A percentile compares a stretch with the other conserved stretches of the same genome.
Conservation (phyloP, 2,797 vertebrate species). For the Microcaecilia unicolor region DNA sequence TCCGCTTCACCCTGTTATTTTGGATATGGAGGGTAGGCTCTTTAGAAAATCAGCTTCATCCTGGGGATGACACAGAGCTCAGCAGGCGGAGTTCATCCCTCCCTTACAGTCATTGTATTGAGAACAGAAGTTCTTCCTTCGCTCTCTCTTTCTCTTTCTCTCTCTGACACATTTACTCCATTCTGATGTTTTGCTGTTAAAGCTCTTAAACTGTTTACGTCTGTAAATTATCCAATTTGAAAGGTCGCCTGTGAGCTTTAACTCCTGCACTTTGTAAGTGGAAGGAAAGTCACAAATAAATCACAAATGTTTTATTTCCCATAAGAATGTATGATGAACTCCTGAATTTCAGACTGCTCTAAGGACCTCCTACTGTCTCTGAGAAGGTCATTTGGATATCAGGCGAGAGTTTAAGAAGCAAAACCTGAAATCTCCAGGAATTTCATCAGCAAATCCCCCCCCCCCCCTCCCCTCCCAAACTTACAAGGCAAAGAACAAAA, state of each 20-base stretch:
- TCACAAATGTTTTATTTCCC: neutral
- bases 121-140: neutral
- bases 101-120: no score
- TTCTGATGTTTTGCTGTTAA: neutral
- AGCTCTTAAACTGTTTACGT: neutral
- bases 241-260: neutral
- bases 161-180: neutral
- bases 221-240: neutral
- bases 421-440: neutral
- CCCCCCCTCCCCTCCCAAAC: neutral
- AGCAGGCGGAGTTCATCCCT: no score
- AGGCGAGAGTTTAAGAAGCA: neutral
- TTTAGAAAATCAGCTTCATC: no score
- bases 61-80: no score
- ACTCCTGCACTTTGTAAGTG: slow-evolving; percentile 2
- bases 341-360: neutral
- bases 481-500: neutral
- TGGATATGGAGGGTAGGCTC: no score
- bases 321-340: neutral
- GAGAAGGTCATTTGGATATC: no score
- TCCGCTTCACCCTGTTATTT: no score
- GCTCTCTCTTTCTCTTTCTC: neutral
- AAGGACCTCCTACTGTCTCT: neutral
- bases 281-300: no score
- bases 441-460: neutral